Evolutionary conservation across 2,797 vertebrate genomes (phyloP), one percentile per base, ranked within the genome.

Genomic region (Lepidocolaptes lacrymiger): DNA sequence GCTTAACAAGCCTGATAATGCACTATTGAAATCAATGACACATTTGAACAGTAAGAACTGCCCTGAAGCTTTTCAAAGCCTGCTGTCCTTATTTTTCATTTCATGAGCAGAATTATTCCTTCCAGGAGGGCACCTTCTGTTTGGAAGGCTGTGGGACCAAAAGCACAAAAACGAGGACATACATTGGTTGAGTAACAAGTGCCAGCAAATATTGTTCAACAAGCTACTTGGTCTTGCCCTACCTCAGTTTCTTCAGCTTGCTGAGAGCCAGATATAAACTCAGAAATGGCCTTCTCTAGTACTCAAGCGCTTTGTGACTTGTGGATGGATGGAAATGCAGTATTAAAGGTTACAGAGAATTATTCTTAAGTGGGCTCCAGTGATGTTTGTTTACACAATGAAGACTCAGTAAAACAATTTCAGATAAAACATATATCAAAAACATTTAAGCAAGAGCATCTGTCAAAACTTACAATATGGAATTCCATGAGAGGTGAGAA

Each of bases 1-100:
- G 89, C 82, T 89, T 96, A 96, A 96, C 78, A 96, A 95, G 85
- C 66, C 87, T 84, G 54, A 67, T 96, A 92, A 90, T 71, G 89
- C 71, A 93, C 91, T 81, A 55, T 21, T 72, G 85, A 95, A 97
- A 93, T 95, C 92, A 96, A 88, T 94, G 94, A 76, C 89, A 89
- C 59, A 79, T 96, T 91, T 67, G 80, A 96, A 90, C 79, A 66
- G 69, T 73, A 92, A 94, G 85, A 96, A 72, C 63, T 93, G 83
- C 85, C 95, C 91, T 86, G 67, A 71, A 94, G 93, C 79, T 94
- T 71, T 93, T 93, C 76, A 77, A 93, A 93, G 46, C 90, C 90
- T 88, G 75, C 63, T 95, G 85, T 93, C 83, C 55, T 58, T 82
- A 88, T 93, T 95, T 93, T 82, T 93, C 75, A 37, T 78, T 90